Evolutionary conservation across 23 tunicate species (phyloP).

Genomic region (Aplidium turbinatum): DNA sequence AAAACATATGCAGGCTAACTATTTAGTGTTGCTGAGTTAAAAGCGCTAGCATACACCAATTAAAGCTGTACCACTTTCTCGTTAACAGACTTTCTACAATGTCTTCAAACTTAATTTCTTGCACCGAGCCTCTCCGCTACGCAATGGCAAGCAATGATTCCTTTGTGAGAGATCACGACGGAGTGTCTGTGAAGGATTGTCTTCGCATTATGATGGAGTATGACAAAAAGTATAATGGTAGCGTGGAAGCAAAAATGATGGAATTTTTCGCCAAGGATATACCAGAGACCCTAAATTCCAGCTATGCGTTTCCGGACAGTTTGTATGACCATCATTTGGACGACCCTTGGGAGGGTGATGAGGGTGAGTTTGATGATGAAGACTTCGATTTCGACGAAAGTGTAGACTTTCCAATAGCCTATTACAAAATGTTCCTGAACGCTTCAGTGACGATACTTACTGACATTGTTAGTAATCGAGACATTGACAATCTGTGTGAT

Average conservation of each 20-base stretch:
- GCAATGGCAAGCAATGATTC: conserved; percentile 22
- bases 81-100: too few relatives aligned
- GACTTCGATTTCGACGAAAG: not conserved
- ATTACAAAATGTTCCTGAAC: not conserved
- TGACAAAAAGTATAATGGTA: not conserved
- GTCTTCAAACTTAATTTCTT: too few relatives aligned
- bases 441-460: not conserved
- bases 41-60: too few relatives aligned
- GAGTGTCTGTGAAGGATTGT: conserved; percentile 42
- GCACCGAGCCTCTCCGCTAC: conserved; percentile 28
- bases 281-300: too few relatives aligned
- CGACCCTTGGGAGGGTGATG: not conserved
- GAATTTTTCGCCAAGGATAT: too few relatives aligned
- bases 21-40: too few relatives aligned
- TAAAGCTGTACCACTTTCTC: too few relatives aligned
- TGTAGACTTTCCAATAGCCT: not conserved
- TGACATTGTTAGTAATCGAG: not conserved
- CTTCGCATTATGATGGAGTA: conserved; percentile 11
- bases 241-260: not conserved
- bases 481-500: conserved; percentile 37
- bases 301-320: too few relatives aligned
- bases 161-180: conserved; percentile 38
- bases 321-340: too few relatives aligned
- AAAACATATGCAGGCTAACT: too few relatives aligned
- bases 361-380: conserved; percentile 5